Evolutionary conservation across 2,113 vertebrate genomes (phyloP).

Genomic region (Pteropus alecto): DNA sequence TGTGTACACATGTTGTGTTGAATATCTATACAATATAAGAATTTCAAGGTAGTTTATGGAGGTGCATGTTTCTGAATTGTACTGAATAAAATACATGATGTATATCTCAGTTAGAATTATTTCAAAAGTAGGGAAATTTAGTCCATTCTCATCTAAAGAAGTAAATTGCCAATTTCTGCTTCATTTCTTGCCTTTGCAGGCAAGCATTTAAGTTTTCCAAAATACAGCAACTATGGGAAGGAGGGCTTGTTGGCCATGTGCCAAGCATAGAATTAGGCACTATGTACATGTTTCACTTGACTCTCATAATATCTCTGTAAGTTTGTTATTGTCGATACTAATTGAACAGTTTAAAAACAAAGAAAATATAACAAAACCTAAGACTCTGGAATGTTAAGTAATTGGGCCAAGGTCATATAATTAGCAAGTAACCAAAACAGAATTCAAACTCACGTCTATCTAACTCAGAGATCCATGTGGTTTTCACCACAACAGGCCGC

Average conservation of each 20-base stretch:
- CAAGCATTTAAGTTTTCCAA: background rate
- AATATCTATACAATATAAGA: background rate
- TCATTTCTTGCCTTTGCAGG: background rate
- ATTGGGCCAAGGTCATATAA: background rate
- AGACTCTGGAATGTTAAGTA: background rate
- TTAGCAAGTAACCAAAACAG: background rate
- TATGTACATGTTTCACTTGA: background rate
- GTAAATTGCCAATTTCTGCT: background rate
- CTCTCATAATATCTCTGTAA: background rate
- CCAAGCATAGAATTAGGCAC: background rate
- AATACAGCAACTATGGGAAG: background rate
- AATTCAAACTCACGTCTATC: background rate
- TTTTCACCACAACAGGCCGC: background rate
- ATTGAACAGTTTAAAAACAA: background rate
- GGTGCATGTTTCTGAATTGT: background rate
- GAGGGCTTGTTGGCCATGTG: fast-evolving
- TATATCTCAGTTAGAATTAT: background rate
- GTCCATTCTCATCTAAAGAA: background rate
- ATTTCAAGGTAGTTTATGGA: background rate
- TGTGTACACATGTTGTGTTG: background rate
- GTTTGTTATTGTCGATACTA: background rate
- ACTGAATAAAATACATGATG: background rate
- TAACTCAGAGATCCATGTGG: background rate
- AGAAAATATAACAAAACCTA: background rate
- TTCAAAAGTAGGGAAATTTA: background rate